Conservation (phyloP, 2,797 vertebrate genomes). For the Melanotaenia maccullochi region DNA sequence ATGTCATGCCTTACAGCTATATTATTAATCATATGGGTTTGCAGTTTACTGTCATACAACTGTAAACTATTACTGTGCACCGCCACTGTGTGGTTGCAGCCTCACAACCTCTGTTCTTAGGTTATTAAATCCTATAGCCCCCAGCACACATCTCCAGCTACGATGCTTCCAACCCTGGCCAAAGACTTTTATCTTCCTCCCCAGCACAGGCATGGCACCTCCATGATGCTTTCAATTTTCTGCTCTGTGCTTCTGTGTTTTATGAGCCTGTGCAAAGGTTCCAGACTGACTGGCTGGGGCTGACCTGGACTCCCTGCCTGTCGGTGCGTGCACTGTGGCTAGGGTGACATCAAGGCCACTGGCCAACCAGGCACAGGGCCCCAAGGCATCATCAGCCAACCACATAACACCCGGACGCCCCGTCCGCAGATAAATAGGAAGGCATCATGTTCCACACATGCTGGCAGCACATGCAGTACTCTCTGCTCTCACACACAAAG, state of each 20-base stretch:
- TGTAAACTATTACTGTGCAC: constrained; percentile 75
- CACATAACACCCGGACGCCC: constrained; percentile 50
- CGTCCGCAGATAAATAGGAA: constrained; percentile 45
- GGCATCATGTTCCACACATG: constrained; percentile 58
- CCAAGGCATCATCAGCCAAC: constrained; percentile 57
- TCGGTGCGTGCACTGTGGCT: constrained; percentile 55
- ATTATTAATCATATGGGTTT: constrained; percentile 78
- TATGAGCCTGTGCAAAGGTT: constrained; percentile 81
- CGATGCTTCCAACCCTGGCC: constrained; percentile 72
- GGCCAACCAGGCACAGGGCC: constrained; percentile 65
- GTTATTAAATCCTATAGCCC: constrained; percentile 76
- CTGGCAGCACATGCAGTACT: constrained; percentile 42
- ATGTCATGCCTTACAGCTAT: constrained; percentile 68
- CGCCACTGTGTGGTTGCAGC: constrained; percentile 65
- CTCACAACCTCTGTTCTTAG: constrained; percentile 76
- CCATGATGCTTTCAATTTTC: constrained; percentile 89
- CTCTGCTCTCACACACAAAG: constrained; percentile 46
- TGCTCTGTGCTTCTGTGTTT: constrained; percentile 85
- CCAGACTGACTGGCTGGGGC: constrained; percentile 75
- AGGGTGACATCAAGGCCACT: constrained; percentile 78
- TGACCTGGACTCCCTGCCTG: constrained; percentile 70
- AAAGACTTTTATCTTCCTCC: constrained; percentile 81
- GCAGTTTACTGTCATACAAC: constrained; percentile 77
- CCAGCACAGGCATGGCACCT: constrained; percentile 82
- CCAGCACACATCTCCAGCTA: constrained; percentile 76